These are phyloP conservation scores for Falco punctatus DNA, from an alignment of 2,113 vertebrate species.

Conservation along the genomic window DNA sequence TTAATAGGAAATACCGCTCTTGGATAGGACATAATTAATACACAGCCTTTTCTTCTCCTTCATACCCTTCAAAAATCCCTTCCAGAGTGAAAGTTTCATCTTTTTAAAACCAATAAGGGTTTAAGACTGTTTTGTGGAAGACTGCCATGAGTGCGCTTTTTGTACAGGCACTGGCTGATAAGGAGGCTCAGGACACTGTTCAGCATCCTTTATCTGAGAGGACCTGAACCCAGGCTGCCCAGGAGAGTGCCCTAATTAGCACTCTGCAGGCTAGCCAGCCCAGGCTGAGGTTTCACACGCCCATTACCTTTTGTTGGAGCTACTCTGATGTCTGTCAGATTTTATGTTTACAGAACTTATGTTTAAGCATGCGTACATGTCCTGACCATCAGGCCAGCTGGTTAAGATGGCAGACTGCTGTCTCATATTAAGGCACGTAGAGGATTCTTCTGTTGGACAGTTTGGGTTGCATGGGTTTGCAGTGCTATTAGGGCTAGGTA, in stretches of 20 bases:
- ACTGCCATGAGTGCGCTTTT: background rate
- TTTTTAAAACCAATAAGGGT: background rate
- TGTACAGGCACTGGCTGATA: background rate
- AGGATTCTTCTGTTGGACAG: background rate
- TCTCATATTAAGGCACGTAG: background rate
- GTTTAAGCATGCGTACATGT: background rate
- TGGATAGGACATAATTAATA: background rate
- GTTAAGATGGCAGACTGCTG: background rate
- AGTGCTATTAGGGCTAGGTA: background rate
- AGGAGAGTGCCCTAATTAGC: background rate
- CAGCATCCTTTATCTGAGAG: background rate
- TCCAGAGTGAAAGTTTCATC: background rate
- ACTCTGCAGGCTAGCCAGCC: background rate
- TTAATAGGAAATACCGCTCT: background rate
- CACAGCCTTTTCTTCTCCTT: background rate
- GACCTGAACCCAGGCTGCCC: constrained; percentile 6
- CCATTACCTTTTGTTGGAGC: background rate
- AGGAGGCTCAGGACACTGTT: background rate
- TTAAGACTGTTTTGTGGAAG: background rate
- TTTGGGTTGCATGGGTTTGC: background rate
- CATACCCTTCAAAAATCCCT: background rate
- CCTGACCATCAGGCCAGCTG: background rate
- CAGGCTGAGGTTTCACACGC: background rate
- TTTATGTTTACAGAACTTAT: background rate
- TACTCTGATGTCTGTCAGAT: background rate